Evolutionary conservation across 2,888 invertebrate species (phyloP), one percentile per base, ranked within the genome.

Genomic region (Eupithecia vulgata): DNA sequence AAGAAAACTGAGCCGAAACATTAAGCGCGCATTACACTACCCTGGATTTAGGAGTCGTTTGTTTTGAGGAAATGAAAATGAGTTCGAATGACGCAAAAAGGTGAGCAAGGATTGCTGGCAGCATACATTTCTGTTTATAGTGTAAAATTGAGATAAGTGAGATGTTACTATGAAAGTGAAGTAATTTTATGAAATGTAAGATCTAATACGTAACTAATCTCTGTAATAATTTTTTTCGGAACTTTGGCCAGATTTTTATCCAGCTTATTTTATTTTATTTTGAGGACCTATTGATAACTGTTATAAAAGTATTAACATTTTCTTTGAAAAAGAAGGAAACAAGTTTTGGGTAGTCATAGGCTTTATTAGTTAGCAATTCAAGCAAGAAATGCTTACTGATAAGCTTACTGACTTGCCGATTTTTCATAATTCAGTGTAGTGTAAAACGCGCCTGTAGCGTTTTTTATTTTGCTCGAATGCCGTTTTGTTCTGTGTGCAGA

Each of bases 1-100:
- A 85, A 90, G 91, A 91, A 92, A 91, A 90, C 89, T 86, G 85
- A 92, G 88, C 81, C 80, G 84, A 84, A 86, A 90, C 89, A 91
- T 90, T 91, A 40, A 12, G 65, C 40, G 65, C 40, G 7, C 65
- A 40, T 40, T 65, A 65, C 40, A 65, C 65, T 65, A 65, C 37
- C 65, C 65, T 65, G 12, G 40, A 40, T 65, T 42, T 42, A 65
- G 40, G 40, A 88, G 87, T 85, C 84, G 85, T 82, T 83, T 85
- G 85, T 86, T 87, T 84, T 86, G 84, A 83, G 80, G 52, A 37
- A 68, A 57, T n/a, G 62, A 64, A 35, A 64, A 35, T 37, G 62
- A 64, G 62, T 57, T 57, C n/a, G 62, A 35, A 64, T 64, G n/a
- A n/a, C 34, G 62, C 37, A 64, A 64, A 64, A 64, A 35, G n/a